A percentile compares a stretch with the other conserved stretches of the same genome.
phyloP scores from a whole-genome alignment of 2,888 invertebrate genomes.

The Aphodius granarius region DNA sequence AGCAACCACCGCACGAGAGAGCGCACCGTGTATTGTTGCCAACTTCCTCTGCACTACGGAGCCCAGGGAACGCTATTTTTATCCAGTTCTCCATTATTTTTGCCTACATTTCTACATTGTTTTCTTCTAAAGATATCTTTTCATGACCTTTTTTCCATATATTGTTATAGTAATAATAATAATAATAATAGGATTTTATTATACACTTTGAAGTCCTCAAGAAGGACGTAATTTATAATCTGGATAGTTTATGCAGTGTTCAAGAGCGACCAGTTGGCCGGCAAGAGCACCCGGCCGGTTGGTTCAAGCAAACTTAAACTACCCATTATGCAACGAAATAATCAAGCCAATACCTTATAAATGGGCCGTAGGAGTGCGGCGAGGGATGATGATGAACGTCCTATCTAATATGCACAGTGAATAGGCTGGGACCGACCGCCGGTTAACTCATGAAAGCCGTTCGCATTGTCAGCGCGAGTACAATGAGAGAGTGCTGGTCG shows the following conservation, averaged over 20 bases:
- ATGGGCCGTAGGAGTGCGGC: conserved; percentile 27
- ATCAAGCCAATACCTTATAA: conserved; percentile 39
- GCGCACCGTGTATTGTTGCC: conserved; percentile 47
- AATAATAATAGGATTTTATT: neutral
- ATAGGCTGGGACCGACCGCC: conserved; percentile 37
- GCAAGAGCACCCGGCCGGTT: neutral
- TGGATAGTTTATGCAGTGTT: conserved; percentile 18
- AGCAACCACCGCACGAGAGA: conserved; percentile 39
- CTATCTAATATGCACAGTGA: conserved; percentile 39
- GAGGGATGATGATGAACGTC: conserved; percentile 35
- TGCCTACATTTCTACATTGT: conserved; percentile 37
- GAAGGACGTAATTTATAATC: conserved; percentile 15
- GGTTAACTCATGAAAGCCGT: conserved; percentile 36
- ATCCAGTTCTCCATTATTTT: conserved; percentile 46
- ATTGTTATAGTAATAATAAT: neutral
- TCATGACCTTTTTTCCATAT: conserved; percentile 28
- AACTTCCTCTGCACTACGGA: conserved; percentile 41
- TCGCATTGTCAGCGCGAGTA: conserved; percentile 32
- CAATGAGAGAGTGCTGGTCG: conserved; percentile 28
- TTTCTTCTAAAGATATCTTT: conserved; percentile 28
- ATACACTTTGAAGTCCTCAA: neutral
- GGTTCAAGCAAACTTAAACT: conserved; percentile 29
- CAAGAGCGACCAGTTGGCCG: neutral
- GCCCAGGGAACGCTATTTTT: conserved; percentile 42
- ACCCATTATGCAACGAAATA: conserved; percentile 37